phyloP scores from a whole-genome alignment of 2,888 invertebrate genomes.

The Lepidocyrtinus sp. region DNA sequence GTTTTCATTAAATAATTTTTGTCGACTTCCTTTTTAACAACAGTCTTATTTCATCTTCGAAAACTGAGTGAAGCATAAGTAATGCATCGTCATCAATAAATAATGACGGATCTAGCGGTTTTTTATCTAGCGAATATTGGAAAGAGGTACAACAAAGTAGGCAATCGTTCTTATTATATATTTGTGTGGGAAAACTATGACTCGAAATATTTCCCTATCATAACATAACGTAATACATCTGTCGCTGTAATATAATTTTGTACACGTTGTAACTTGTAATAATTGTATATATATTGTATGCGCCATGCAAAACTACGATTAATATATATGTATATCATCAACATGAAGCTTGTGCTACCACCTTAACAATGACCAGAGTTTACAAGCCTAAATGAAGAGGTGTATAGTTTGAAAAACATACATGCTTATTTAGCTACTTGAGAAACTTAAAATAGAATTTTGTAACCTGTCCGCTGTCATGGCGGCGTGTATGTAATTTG shows the following conservation, averaged over 20 bases:
- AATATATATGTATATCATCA: neutral
- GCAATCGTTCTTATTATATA: conserved; percentile 49
- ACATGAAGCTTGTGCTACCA: neutral
- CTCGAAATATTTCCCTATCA: conserved; percentile 52
- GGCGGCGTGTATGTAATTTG: too few relatives aligned
- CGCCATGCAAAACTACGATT: conserved; percentile 25
- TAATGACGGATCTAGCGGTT: neutral
- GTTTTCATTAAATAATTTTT: neutral
- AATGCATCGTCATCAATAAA: conserved; percentile 1
- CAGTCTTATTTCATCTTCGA: too few relatives aligned
- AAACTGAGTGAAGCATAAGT: too few relatives aligned
- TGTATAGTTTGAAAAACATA: too few relatives aligned
- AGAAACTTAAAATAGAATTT: too few relatives aligned
- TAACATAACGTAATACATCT: conserved; percentile 14
- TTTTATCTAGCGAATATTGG: conserved; percentile 5
- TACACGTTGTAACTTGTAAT: conserved; percentile 51
- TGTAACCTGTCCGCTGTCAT: too few relatives aligned
- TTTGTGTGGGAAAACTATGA: conserved; percentile 2
- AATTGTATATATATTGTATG: conserved; percentile 17
- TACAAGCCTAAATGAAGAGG: neutral
- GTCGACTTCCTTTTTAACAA: neutral
- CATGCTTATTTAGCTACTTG: too few relatives aligned
- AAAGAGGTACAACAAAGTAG: conserved; percentile 50
- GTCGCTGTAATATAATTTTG: conserved; percentile 48
- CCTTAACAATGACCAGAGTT: conserved; percentile 3